Percentiles rank a stretch among this genome's conserved stretches.
Evolutionary conservation across 2,113 vertebrate species (phyloP).

Genomic region (Eulemur rufifrons): DNA sequence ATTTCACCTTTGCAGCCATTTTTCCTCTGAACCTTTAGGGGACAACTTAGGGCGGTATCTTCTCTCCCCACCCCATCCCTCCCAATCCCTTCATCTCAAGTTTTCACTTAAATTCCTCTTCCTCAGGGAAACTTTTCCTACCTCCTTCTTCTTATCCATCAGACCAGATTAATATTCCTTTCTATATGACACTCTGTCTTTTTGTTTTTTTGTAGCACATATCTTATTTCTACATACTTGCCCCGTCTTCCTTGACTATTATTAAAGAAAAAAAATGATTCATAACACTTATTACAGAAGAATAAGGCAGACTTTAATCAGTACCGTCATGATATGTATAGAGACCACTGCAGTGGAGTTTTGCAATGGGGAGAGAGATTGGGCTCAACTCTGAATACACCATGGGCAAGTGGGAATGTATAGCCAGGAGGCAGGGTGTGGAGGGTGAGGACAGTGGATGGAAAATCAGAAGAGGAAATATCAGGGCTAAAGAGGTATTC

Average conservation of each 20-base stretch:
- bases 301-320: neutral
- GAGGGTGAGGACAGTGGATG: accelerated
- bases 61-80: accelerated
- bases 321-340: neutral
- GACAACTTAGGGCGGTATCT: accelerated
- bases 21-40: neutral
- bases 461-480: neutral
- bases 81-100: neutral
- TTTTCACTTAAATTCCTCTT: neutral
- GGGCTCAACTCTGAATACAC: neutral
- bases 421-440: neutral
- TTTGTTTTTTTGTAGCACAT: neutral
- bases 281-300: neutral
- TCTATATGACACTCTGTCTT: neutral
- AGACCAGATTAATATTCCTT: neutral
- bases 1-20: neutral
- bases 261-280: neutral
- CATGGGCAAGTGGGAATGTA: neutral
- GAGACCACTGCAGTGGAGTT: neutral
- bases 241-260: neutral
- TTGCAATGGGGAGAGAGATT: neutral
- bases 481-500: neutral
- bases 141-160: neutral
- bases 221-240: neutral
- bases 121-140: neutral